Conservation (phyloP, 2,888 invertebrate genomes). For the Venusia cambrica region DNA sequence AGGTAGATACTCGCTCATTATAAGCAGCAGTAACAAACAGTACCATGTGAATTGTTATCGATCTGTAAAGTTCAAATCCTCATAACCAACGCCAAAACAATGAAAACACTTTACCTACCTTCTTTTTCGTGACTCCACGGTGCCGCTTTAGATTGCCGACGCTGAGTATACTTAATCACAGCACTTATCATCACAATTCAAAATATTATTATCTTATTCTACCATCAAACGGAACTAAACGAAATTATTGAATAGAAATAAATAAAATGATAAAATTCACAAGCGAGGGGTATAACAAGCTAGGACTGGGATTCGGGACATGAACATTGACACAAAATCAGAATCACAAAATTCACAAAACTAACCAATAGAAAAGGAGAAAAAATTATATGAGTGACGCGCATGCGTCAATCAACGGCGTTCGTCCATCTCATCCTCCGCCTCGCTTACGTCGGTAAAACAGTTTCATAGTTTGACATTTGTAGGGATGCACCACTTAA, state of each 20-base stretch:
- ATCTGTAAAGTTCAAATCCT: neutral
- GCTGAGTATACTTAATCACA: slow-evolving; percentile 78
- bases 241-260: slow-evolving; percentile 53
- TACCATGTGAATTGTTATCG: too few relatives aligned
- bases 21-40: too few relatives aligned
- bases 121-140: slow-evolving; percentile 82
- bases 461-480: slow-evolving; percentile 44
- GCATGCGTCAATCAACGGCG: slow-evolving; percentile 67
- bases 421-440: too few relatives aligned
- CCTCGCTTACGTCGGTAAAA: slow-evolving; percentile 57
- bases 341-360: slow-evolving; percentile 75
- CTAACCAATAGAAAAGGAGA: slow-evolving; percentile 74
- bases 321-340: too few relatives aligned
- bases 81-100: slow-evolving; percentile 62
- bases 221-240: slow-evolving; percentile 61
- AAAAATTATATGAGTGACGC: slow-evolving; percentile 59
- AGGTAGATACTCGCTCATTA: too few relatives aligned
- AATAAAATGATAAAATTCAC: slow-evolving; percentile 68
- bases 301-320: slow-evolving; percentile 64
- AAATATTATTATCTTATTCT: slow-evolving; percentile 60
- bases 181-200: slow-evolving; percentile 80
- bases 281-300: slow-evolving; percentile 64
- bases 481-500: slow-evolving; percentile 34
- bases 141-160: slow-evolving; percentile 79
- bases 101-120: slow-evolving; percentile 79